phyloP scores from a whole-genome alignment of 2,113 vertebrate species.

The Desmodus rotundus region DNA sequence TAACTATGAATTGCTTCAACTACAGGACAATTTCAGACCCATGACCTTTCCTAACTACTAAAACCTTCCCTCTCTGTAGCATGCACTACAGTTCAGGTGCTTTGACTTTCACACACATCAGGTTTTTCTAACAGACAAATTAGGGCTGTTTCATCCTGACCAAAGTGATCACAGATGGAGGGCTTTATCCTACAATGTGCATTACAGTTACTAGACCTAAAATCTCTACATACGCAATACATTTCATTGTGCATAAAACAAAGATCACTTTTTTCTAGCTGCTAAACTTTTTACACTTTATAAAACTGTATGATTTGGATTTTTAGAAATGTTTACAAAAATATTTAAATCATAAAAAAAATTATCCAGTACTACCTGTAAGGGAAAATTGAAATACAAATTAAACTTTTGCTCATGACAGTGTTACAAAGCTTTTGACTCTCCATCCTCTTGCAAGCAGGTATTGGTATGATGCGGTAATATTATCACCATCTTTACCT shows the following conservation, averaged over 20 bases:
- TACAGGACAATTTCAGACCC: constrained; percentile 33
- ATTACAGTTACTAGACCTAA: background rate
- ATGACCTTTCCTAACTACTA: background rate
- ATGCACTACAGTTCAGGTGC: background rate
- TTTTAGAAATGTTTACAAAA: background rate
- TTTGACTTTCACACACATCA: background rate
- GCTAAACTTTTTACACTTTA: background rate
- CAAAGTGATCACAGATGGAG: constrained; percentile 25
- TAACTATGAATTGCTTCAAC: constrained; percentile 13
- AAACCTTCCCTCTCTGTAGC: background rate
- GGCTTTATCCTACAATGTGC: constrained; percentile 23
- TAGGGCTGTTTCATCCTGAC: background rate
- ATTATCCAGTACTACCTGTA: background rate
- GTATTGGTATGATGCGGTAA: background rate
- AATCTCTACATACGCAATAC: background rate
- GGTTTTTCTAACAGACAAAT: constrained; percentile 32
- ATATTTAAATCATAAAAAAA: background rate
- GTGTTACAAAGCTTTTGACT: background rate
- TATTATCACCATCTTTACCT: constrained; percentile 79
- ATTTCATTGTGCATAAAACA: background rate
- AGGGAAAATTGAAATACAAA: background rate
- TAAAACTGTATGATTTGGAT: background rate
- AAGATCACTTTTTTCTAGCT: background rate
- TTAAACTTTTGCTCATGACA: background rate
- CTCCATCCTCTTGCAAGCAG: background rate